Evolutionary conservation across 2,113 vertebrate genomes (phyloP).

Genomic region (Piaya cayana): DNA sequence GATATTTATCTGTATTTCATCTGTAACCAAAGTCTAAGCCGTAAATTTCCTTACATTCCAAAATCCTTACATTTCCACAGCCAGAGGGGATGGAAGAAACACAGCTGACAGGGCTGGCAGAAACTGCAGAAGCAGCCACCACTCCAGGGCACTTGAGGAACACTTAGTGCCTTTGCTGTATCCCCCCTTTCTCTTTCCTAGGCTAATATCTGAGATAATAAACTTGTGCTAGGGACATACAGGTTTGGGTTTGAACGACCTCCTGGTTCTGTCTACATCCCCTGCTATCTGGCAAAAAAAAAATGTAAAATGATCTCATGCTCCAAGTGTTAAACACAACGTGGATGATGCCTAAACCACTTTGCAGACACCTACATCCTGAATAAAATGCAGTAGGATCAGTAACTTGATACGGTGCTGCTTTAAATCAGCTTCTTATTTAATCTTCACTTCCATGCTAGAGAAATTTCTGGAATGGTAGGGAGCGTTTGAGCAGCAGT

Average conservation of each 20-base stretch:
- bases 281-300: neutral
- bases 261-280: neutral
- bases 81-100: neutral
- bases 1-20: neutral
- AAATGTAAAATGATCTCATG: neutral
- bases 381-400: neutral
- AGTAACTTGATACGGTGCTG: neutral
- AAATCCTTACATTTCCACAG: neutral
- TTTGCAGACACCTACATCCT: neutral
- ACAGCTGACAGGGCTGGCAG: neutral
- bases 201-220: neutral
- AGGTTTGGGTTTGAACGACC: neutral
- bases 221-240: neutral
- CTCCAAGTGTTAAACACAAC: neutral
- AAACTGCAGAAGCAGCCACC: neutral
- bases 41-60: neutral
- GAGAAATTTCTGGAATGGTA: neutral
- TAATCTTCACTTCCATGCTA: neutral
- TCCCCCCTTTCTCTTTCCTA: neutral
- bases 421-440: conserved; percentile 11
- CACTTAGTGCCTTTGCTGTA: neutral
- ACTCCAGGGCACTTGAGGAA: neutral
- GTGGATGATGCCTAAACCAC: neutral
- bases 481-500: neutral
- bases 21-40: neutral